Base-by-base conservation (phyloP, 1,140 invertebrate genomes). In the Drosophila pruinosa region DNA sequence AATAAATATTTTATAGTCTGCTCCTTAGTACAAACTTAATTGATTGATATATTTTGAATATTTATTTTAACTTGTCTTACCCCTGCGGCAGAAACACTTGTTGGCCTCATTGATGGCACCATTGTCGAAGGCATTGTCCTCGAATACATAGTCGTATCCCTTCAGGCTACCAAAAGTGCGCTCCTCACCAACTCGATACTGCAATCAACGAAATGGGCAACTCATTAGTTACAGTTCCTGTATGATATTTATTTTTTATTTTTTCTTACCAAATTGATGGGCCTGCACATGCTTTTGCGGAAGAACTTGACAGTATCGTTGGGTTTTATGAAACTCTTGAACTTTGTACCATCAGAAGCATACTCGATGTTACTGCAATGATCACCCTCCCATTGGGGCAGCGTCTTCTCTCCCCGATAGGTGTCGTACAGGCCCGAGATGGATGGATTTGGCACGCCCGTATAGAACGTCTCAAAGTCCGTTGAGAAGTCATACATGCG, bases 271-370 rank as follows among this genome's bases (percentile, higher is more conserved):
- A 97, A 92, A 41, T 92, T 92, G 10, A 95, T 94, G 17, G 95
- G 93, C 41, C 97, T 92, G 83, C 96, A 97, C 63, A 97, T 93
- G 78, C 96, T 96, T 90, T 97, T 97, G 58, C 96, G 93, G 91
- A 94, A 97, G 89, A 97, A 96, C 36, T 95, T 89, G 0, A 97
- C 80, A 0, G 93, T 93, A 1, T 96, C 94, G 54, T 96, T 94
- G 8, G 92, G 93, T 21, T 93, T 69, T 1, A 97, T 93, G 15
- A 94, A 93, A 58, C 95, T 94, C 10, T 93, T 94, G 85, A 97
- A 97, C 89, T 97, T 97, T 4, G 95, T 94, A n/a, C 96, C 96
- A 90, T 98, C 97, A 2, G 96, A 97, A 0, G 96, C 93, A n/a
- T 94, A 93, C 50, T 94, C 93, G 10, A 98, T 94, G 68, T 95